These are phyloP conservation scores for Gorsachius goisagi DNA, from an alignment of 2,113 vertebrate species.

Conservation along the genomic window DNA sequence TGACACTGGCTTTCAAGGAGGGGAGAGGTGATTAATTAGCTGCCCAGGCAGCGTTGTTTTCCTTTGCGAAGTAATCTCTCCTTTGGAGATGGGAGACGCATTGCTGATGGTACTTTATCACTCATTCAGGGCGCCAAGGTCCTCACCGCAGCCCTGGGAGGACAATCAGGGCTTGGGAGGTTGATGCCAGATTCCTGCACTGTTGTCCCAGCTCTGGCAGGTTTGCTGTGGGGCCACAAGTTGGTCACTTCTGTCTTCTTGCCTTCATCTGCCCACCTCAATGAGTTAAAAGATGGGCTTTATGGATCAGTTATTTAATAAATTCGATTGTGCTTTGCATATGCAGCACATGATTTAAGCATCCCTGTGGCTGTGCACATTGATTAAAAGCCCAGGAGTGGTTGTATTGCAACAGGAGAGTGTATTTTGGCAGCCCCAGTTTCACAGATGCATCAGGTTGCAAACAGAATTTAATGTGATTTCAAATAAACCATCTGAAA, in stretches of 20 bases:
- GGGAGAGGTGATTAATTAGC: background rate
- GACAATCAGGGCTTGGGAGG: background rate
- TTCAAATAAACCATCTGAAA: conserved; percentile 36
- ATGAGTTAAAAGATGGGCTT: background rate
- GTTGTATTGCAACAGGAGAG: background rate
- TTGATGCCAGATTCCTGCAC: background rate
- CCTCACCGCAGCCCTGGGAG: background rate
- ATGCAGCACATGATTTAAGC: background rate
- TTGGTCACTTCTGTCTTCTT: background rate
- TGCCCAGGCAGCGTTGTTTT: background rate
- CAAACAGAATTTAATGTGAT: conserved; percentile 22
- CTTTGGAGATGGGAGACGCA: background rate
- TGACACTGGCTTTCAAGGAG: background rate
- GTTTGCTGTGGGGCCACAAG: background rate
- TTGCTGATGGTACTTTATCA: background rate
- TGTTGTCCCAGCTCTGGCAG: background rate
- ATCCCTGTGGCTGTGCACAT: background rate
- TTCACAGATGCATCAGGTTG: background rate
- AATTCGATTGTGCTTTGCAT: background rate
- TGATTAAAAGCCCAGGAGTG: background rate
- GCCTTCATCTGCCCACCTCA: background rate
- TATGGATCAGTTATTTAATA: background rate
- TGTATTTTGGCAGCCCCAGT: background rate
- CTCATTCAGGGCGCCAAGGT: background rate
- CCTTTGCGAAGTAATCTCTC: background rate